Evolutionary conservation across 2,113 vertebrate genomes (phyloP), one percentile per base, ranked within the genome.

Genomic region (Rhineura floridana): DNA sequence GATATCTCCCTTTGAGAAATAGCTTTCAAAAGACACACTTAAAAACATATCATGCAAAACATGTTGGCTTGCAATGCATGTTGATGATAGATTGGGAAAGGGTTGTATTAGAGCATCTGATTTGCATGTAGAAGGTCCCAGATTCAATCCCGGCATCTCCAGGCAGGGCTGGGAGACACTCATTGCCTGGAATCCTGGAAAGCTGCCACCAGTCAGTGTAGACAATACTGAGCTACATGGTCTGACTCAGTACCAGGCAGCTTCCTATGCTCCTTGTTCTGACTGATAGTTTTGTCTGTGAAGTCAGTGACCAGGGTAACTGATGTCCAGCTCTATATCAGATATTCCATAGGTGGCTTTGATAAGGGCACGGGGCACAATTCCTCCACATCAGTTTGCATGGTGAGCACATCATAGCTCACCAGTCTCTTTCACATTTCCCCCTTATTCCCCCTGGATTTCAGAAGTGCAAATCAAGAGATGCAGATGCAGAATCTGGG

Each of bases 401-500:
- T 69, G 91, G 30, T 88, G 28, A 85, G 69, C 50, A 62, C 86
- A 67, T 52, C 92, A 28, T 9, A 86, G 88, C 86, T 91, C 82
- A 89, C 95, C 95, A 95, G 90, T 90, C 70, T 76, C 93, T 94
- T 90, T 89, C 82, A n/a, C n/a, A 52, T 83, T 89, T 95, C 90
- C 93, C 79, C 2, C 85, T 91, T 91, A 81, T 67, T 94, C 90
- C 81, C 83, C 55, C 88, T 86, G 84, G 72, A 94, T 83, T 83
- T 94, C 87, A 88, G 91, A 95, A 89, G 90, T 91, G 89, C 92
- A 96, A 95, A 95, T 95, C 91, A 94, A n/a, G 78, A 93, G 88
- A 95, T 92, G 86, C 96, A 96, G 95, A 95, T 96, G 93, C 92
- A 95, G 91, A 91, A 93, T 87, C 93, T 95, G 95, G 93, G 91